Conservation (phyloP, 2,888 invertebrate species). For the Ectobius pallidus region DNA sequence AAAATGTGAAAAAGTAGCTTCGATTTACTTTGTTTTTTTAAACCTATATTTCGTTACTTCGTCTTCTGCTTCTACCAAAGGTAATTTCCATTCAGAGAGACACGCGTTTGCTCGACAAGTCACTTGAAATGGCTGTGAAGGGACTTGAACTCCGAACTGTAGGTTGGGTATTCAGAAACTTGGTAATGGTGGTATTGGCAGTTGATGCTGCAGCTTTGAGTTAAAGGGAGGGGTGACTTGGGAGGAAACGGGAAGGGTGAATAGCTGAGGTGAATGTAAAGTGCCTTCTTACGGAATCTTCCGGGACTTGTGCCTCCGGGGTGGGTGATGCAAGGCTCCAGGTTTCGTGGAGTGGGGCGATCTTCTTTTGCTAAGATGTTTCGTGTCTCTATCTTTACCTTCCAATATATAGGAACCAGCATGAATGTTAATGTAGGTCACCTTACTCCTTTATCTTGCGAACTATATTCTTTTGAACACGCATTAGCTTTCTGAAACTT, state of each 20-base stretch:
- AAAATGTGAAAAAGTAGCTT: too few species aligned
- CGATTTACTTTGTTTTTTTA: too few species aligned
- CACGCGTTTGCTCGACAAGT: too few species aligned
- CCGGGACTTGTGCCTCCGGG: neutral
- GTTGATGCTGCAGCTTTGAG: neutral
- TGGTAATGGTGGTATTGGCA: neutral
- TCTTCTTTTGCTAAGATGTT: slow-evolving; percentile 11
- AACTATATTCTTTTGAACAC: too few species aligned
- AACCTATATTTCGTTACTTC: too few species aligned
- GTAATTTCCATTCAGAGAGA: too few species aligned
- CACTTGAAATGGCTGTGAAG: neutral
- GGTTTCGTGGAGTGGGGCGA: neutral
- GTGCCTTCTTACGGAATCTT: slow-evolving; percentile 25
- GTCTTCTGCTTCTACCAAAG: too few species aligned
- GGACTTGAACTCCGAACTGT: slow-evolving; percentile 24
- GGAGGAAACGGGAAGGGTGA: neutral
- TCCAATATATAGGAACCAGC: neutral
- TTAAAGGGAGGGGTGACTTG: neutral
- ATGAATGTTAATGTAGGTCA: slow-evolving; percentile 22
- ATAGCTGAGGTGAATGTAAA: slow-evolving; percentile 23
- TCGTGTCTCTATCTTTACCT: slow-evolving; percentile 19
- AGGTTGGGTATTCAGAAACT: too few species aligned
- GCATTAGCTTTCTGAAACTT: too few species aligned
- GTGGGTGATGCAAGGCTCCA: neutral
- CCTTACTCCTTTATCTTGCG: too few species aligned